A percentile compares a stretch with the other conserved stretches of the same genome.
Conservation (phyloP, 2,113 vertebrate species). For the Sylvietta virens region DNA sequence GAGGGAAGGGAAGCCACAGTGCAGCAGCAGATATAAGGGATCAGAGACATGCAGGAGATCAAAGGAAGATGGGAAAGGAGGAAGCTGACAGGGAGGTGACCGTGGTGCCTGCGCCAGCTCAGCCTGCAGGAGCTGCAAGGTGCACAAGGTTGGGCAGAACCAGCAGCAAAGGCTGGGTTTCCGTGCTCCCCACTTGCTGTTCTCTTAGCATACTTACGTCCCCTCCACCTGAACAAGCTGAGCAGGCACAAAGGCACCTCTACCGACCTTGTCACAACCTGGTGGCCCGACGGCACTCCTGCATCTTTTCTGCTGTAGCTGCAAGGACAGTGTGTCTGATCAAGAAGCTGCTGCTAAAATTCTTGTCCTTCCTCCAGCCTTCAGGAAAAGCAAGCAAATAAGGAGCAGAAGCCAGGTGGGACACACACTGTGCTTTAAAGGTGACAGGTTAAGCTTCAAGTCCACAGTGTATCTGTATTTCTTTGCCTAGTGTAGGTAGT, state of each 20-base stretch:
- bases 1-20: not conserved
- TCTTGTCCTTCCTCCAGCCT: not conserved
- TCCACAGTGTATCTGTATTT: not conserved
- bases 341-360: not conserved
- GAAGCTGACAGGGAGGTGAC: not conserved
- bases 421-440: not conserved
- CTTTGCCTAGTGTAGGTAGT: not conserved
- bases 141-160: not conserved
- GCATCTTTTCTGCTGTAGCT: not conserved
- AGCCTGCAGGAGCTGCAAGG: not conserved
- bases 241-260: not conserved
- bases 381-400: not conserved
- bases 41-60: not conserved
- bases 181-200: not conserved
- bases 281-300: not conserved
- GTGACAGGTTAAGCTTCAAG: not conserved
- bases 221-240: not conserved
- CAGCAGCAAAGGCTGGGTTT: not conserved
- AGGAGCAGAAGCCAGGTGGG: not conserved
- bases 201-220: not conserved
- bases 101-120: not conserved
- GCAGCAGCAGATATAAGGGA: not conserved
- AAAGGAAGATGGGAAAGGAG: not conserved
- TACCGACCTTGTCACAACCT: not conserved
- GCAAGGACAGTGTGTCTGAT: not conserved